phyloP scores from a whole-genome alignment of 2,797 vertebrate genomes.

The Paramormyrops hopkinsi region DNA sequence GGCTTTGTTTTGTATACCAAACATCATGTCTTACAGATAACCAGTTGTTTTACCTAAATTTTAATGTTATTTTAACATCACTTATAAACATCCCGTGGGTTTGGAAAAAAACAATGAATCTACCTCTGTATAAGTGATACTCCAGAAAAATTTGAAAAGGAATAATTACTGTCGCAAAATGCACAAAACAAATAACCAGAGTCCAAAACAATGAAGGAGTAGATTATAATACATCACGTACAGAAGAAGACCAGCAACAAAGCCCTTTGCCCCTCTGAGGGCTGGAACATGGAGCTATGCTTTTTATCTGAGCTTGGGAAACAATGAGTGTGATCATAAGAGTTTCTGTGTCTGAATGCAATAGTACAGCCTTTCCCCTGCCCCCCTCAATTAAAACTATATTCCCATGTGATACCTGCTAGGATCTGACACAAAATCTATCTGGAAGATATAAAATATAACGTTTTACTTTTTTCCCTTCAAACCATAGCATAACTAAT shows the following conservation, averaged over 20 bases:
- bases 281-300: not conserved
- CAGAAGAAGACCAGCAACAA: not conserved
- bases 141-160: not conserved
- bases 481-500: not conserved
- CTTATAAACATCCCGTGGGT: not conserved
- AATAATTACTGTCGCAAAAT: not conserved
- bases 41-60: not conserved
- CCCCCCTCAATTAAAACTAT: not conserved
- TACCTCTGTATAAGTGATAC: not conserved
- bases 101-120: too few species aligned
- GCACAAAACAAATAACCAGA: not conserved
- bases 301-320: not conserved
- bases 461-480: not conserved
- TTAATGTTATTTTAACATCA: not conserved
- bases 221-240: not conserved
- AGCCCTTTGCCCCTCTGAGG: not conserved
- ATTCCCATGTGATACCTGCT: not conserved
- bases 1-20: not conserved
- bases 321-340: not conserved
- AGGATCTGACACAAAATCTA: not conserved
- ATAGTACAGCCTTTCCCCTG: not conserved
- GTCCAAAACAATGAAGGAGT: not conserved
- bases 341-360: not conserved
- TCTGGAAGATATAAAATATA: conserved; percentile 1
- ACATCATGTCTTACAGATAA: not conserved